phyloP scores from a whole-genome alignment of 2,888 invertebrate species.

The Patella ulyssiponensis region DNA sequence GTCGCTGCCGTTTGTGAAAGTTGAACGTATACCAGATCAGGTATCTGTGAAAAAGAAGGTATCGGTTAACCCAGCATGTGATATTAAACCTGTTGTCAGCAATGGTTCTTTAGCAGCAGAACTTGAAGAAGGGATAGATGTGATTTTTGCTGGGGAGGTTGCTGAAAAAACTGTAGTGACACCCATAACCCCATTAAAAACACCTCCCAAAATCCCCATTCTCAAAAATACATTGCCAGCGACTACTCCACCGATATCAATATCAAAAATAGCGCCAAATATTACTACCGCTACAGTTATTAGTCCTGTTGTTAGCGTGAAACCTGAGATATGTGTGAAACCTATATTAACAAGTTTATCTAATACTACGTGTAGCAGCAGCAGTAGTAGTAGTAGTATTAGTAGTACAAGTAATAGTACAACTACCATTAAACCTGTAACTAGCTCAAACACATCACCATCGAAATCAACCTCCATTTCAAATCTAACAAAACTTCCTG shows the following conservation, averaged over 20 bases:
- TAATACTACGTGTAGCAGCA: neutral
- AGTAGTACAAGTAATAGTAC: conserved; percentile 20
- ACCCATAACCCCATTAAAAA: conserved; percentile 8
- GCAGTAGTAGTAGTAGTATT: conserved; percentile 21
- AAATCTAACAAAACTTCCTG: conserved; percentile 34
- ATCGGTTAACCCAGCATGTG: no score
- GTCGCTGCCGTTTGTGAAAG: conserved; percentile 67
- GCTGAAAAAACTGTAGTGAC: no score
- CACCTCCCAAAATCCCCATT: conserved; percentile 28
- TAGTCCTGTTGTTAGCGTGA: neutral
- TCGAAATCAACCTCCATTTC: conserved; percentile 22
- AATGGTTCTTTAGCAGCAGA: no score
- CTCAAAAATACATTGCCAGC: conserved; percentile 25
- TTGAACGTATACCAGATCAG: conserved; percentile 65
- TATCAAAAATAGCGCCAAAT: neutral
- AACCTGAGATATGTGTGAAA: neutral
- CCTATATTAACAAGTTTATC: neutral
- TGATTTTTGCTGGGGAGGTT: no score
- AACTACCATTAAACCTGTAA: conserved; percentile 9
- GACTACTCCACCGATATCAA: neutral
- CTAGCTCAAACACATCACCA: conserved; percentile 8
- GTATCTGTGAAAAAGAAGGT: conserved; percentile 41
- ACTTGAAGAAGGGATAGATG: no score
- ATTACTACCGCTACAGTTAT: conserved; percentile 12
- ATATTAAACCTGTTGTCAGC: no score